Conservation (phyloP, 2,797 vertebrate genomes). For the Mionectes olivaceus region DNA sequence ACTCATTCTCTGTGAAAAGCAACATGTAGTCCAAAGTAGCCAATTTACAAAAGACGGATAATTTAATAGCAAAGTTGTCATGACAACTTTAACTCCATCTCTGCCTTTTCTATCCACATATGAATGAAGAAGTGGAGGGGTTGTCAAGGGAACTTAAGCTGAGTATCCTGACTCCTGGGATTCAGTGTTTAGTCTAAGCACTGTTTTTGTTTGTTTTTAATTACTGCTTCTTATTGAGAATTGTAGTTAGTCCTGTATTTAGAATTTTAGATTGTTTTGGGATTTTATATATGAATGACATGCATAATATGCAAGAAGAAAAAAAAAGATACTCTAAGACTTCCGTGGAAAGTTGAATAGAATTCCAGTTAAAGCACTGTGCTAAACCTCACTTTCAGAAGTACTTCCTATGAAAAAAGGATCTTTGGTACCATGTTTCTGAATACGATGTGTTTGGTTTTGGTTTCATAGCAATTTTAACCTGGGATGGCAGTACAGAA, state of each 20-base stretch:
- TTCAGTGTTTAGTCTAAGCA: not conserved
- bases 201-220: not conserved
- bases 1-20: not conserved
- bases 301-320: not conserved
- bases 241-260: not conserved
- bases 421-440: not conserved
- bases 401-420: not conserved
- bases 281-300: not conserved
- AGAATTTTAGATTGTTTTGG: not conserved
- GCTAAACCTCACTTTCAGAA: not conserved
- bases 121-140: not conserved
- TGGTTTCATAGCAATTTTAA: not conserved
- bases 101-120: not conserved
- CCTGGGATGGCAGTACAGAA: not conserved
- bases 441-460: not conserved
- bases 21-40: not conserved
- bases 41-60: slow-evolving; percentile 4
- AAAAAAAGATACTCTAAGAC: not conserved
- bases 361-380: not conserved
- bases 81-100: slow-evolving; percentile 36
- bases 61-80: slow-evolving; percentile 55
- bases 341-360: not conserved
- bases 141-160: slow-evolving; percentile 16
- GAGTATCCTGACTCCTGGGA: not conserved
- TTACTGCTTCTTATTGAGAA: not conserved